Base-by-base conservation (phyloP, 1,140 invertebrate species). In the Caerostris extrusa region DNA sequence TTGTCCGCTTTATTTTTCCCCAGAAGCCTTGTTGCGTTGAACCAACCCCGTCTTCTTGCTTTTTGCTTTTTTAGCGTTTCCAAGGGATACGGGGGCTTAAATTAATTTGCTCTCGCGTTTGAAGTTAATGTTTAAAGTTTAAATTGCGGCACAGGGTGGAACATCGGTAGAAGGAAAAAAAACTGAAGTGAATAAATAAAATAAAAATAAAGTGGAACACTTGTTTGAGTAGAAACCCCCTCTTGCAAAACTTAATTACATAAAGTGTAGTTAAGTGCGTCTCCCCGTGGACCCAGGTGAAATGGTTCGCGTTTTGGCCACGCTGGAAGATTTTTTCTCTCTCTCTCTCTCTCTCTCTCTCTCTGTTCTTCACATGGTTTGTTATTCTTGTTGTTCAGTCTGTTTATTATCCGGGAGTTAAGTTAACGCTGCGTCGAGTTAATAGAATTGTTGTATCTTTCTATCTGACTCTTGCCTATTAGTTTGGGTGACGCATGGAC, bases 91-190 rank as follows among this genome's bases (percentile, higher is more conserved):
- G n/a, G 8, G 34, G n/a, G 34, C 34, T 19, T 71, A 71, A 71
- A 71, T 71, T 71, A 71, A 71, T 71, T 71, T 71, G 69, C 69
- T 71, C 69, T 8, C 69, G n/a, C 19, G 6, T 71, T 71, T 71
- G 34, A 71, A 71, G 34, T 71, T 71, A 71, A 71, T 71, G 69
- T 71, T 71, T 71, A 71, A 71, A 71, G 69, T 71, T 71, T 71
- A 71, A 71, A 71, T 71, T 71, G 69, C 69, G 69, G 69, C n/a
- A 19, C n/a, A 71, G n/a, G 69, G 8, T 50, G 69, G 69, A n/a
- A 69, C 34, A 69, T 8, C n/a, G 69, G 60, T 10, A 14, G 60
- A 7, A 61, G 8, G 60, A 10, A 61, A 10, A 3, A 8, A 3
- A 50, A 71, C 19, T 34, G 34, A 71, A 71, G 19, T 71, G 3